Base-by-base conservation (phyloP, 2,888 invertebrate species). In the Drosophila subsilvestris region DNA sequence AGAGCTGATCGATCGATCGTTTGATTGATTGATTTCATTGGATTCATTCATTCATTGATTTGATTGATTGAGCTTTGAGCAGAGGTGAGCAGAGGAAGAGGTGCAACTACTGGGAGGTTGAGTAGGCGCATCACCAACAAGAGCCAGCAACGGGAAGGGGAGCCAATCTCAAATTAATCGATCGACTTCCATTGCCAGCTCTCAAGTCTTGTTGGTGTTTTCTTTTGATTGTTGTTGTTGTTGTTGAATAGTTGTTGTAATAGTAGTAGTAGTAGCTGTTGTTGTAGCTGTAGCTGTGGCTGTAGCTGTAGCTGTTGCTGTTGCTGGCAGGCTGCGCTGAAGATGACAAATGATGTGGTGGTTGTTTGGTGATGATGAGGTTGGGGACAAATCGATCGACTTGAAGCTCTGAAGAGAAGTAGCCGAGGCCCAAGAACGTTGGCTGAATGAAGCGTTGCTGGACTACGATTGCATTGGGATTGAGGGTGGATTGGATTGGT, bases 311-410 rank as follows among this genome's bases (percentile, higher is more conserved):
- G 70, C 51, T 59, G 47, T 18, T 25, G 57, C 55, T 55, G 62
- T 43, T 60, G 51, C 48, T 53, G 56, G 58, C 51, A 49, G 54
- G 70, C 71, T 70, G 70, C 54, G 49, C 57, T 72, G 58, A 25
- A 63, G 73, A 73, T 74, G 68, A 60, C 60, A 59, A 51, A 53
- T 56, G 69, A 56, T 61, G 63, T 62, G 70, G 55, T 68, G 74
- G 61, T 74, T 78, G 72, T 27, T 63, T 73, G 74, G 51, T 59
- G 58, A 63, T 14, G 42, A 58, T 62, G 20, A 66, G 75, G 57
- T 63, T 72, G 63, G 54, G 53, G 65, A 61, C 62, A 7, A 43
- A 17, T 44, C 56, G 56, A 44, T 48, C 22, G 22, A 60, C 60
- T n/a, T 29, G 10, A 54, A 56, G 42, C 44, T 65, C 50, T 25